phyloP scores from a whole-genome alignment of 2,113 vertebrate genomes.

The Ceyx cyanopectus region DNA sequence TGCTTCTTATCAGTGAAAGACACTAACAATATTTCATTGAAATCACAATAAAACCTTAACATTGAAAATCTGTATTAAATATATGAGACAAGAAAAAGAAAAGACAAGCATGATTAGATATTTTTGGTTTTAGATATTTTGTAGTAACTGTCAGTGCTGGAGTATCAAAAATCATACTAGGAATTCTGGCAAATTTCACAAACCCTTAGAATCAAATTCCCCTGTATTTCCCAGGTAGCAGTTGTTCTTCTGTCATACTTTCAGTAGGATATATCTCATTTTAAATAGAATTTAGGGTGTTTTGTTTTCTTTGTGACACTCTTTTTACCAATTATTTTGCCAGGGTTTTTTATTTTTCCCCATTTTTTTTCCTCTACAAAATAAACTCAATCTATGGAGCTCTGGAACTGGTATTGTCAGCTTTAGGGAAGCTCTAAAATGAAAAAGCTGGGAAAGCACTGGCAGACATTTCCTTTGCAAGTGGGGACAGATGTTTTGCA shows the following conservation, averaged over 20 bases:
- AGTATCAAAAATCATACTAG: background rate
- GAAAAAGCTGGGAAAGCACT: background rate
- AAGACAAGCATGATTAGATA: background rate
- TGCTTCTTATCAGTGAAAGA: background rate
- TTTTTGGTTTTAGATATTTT: background rate
- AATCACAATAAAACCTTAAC: background rate
- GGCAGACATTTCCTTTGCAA: background rate
- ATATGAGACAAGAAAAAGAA: background rate
- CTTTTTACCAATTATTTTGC: background rate
- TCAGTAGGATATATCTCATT: background rate
- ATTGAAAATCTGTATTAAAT: background rate
- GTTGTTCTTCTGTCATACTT: background rate
- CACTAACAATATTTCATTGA: background rate
- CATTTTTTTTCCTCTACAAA: background rate
- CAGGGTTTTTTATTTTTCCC: too few species aligned
- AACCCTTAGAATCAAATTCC: background rate
- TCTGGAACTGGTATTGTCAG: background rate
- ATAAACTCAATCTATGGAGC: background rate
- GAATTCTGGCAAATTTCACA: background rate
- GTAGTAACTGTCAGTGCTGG: background rate
- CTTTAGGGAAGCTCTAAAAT: background rate
- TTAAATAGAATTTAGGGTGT: background rate
- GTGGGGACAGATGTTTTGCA: background rate
- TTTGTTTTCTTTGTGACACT: background rate
- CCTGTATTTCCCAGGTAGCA: background rate